A percentile compares a stretch with the other conserved stretches of the same genome.
Evolutionary conservation across 2,797 vertebrate species (phyloP).

Genomic region (Pogonophryne albipinna): DNA sequence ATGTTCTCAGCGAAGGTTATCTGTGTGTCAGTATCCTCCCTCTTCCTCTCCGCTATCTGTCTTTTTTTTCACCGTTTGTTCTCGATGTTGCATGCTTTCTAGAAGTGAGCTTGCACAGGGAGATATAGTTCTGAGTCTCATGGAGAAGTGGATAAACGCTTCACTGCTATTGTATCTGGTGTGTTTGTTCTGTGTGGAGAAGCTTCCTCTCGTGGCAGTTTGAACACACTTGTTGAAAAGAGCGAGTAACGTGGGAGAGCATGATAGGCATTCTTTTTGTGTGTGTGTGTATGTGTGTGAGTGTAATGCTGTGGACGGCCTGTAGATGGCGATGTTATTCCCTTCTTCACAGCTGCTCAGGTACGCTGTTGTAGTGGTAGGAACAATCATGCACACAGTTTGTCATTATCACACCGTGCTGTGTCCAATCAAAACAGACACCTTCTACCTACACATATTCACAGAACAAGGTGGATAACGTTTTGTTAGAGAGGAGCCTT

Average conservation of each 20-base stretch:
- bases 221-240: slow-evolving; percentile 61
- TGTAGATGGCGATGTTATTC: slow-evolving; percentile 84
- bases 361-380: slow-evolving; percentile 1
- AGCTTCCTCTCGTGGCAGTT: slow-evolving; percentile 29
- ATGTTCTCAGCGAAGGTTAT: slow-evolving; percentile 60
- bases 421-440: slow-evolving; percentile 43
- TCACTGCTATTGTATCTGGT: background rate
- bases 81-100: slow-evolving; percentile 68
- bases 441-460: slow-evolving; percentile 33
- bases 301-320: slow-evolving; percentile 26
- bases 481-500: slow-evolving; percentile 24
- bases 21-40: slow-evolving; percentile 57
- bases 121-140: slow-evolving; percentile 79
- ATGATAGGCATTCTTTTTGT: slow-evolving; percentile 35
- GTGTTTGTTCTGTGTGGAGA: background rate
- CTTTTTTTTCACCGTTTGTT: slow-evolving; percentile 40
- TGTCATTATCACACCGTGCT: slow-evolving; percentile 8
- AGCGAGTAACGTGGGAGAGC: slow-evolving; percentile 29
- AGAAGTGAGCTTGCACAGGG: slow-evolving; percentile 72
- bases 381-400: slow-evolving; percentile 32
- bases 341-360: slow-evolving; percentile 52
- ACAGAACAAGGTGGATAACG: slow-evolving; percentile 29
- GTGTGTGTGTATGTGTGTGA: background rate
- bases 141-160: slow-evolving; percentile 41
- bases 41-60: slow-evolving; percentile 50